These are phyloP conservation scores for Leucosticte australis DNA, from an alignment of 2,113 vertebrate species.

Conservation along the genomic window DNA sequence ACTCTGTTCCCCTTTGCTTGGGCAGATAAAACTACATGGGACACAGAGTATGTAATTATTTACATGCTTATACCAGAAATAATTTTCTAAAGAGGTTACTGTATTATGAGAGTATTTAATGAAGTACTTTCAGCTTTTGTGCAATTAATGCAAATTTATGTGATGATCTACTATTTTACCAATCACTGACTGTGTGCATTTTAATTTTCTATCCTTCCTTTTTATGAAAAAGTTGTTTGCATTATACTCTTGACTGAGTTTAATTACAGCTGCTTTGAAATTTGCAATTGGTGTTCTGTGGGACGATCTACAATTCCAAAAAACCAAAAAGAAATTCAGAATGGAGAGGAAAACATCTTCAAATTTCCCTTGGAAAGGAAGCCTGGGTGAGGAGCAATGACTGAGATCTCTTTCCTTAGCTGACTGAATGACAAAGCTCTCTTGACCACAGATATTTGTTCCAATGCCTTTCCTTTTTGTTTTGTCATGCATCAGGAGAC, in stretches of 20 bases:
- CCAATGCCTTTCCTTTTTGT: not conserved
- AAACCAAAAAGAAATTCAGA: not conserved
- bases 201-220: conserved; percentile 10
- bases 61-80: conserved; percentile 52
- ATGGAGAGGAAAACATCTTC: not conserved
- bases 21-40: conserved; percentile 33
- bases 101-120: conserved; percentile 46
- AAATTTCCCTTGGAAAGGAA: not conserved
- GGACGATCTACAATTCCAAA: not conserved
- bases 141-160: conserved; percentile 58
- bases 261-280: conserved; percentile 56
- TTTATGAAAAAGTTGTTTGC: conserved; percentile 32
- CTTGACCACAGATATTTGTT: not conserved
- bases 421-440: not conserved
- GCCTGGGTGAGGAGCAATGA: not conserved
- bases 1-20: not conserved
- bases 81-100: conserved; percentile 53
- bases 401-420: not conserved
- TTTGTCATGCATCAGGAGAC: not conserved
- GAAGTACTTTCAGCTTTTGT: conserved; percentile 58
- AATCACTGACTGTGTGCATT: conserved; percentile 21
- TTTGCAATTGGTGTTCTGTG: conserved; percentile 5
- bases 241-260: not conserved
- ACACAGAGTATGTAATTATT: conserved; percentile 53
- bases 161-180: conserved; percentile 59